Evolutionary conservation across 2,113 vertebrate species (phyloP), one percentile per base, ranked within the genome.

Genomic region (Cynoglossus semilaevis): DNA sequence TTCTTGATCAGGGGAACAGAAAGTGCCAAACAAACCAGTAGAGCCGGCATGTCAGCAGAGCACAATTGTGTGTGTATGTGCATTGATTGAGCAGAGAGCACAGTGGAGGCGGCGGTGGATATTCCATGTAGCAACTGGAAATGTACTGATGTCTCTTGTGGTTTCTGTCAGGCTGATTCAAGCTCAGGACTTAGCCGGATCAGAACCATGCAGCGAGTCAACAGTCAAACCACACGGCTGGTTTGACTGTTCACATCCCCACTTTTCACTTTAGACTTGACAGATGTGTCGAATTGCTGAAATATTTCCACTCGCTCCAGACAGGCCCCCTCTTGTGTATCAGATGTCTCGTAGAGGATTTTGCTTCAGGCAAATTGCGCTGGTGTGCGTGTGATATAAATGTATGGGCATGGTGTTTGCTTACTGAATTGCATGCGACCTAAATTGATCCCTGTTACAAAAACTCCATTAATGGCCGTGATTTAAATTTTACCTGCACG

Each of bases 241-340:
- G 59, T 67, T 71, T 77, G 73, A 83, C 80, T 77, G 68, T 81
- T 79, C 67, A 37, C 42, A 67, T 79, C 58, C 66, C 52, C 65
- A 77, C 79, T 79, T 79, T 81, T 79, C 75, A 81, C 72, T 82
- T 62, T 73, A 72, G 70, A 64, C 68, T 61, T 85, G 79, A 86
- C 81, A 79, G 81, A 82, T 78, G 64, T 79, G 75, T 81, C 64
- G 38, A 70, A 77, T 60, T 59, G 62, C 63, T 80, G 77, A 73
- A 84, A 84, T 78, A 81, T 43, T 60, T 80, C 86, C 79, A 76
- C 81, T 84, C 78, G 73, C 79, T 74, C 72, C 68, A 69, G 68
- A 77, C 80, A 79, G 58, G 59, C 52, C 72, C 43, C 76, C 67
- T 68, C 54, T 59, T 68, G 81, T 72, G 75, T 70, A 64, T 81